phyloP scores from a whole-genome alignment of 2,113 vertebrate species.

The Gobiocypris rarus region DNA sequence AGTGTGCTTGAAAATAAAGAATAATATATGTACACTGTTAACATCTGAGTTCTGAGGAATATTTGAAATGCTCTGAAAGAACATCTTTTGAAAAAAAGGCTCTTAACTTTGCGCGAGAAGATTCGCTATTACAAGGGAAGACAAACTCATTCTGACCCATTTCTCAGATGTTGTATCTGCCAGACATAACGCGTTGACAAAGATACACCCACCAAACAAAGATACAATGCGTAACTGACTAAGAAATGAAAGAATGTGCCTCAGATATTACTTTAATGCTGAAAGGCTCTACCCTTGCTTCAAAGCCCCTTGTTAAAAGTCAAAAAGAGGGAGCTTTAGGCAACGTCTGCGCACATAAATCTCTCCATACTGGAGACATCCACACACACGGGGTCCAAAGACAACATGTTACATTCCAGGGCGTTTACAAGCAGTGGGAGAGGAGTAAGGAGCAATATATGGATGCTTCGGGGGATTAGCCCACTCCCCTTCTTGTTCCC shows the following conservation, averaged over 20 bases:
- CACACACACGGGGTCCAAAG: conserved; percentile 65
- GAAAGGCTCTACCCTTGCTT: conserved; percentile 64
- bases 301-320: conserved; percentile 67
- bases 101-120: conserved; percentile 27
- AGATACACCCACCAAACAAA: conserved; percentile 40
- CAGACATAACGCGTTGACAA: conserved; percentile 41
- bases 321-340: conserved; percentile 65
- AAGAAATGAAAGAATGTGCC: conserved; percentile 68
- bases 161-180: conserved; percentile 44
- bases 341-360: conserved; percentile 72
- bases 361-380: conserved; percentile 67
- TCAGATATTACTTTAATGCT: conserved; percentile 69
- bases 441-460: conserved; percentile 73
- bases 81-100: conserved; percentile 32
- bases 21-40: conserved; percentile 58
- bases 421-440: conserved; percentile 71
- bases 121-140: conserved; percentile 33
- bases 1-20: conserved; percentile 56
- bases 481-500: conserved; percentile 61
- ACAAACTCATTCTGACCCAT: conserved; percentile 37
- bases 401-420: conserved; percentile 75
- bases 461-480: conserved; percentile 78
- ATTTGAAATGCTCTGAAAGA: conserved; percentile 56
- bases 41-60: conserved; percentile 65
- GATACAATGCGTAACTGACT: conserved; percentile 64